Conservation (phyloP, 1,140 invertebrate species). For the Zaprionus capensis region DNA sequence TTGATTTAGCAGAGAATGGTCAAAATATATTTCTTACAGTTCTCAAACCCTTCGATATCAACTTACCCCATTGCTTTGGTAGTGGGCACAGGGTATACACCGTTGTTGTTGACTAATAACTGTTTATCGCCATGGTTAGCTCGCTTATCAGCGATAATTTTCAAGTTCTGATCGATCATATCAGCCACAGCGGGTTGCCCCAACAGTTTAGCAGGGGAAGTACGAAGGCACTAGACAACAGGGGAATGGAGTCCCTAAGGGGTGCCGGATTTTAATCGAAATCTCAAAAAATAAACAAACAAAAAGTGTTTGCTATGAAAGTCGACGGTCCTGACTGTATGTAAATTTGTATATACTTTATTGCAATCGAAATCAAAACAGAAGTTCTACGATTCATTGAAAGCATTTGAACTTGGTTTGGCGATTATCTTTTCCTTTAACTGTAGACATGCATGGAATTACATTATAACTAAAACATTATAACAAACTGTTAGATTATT, state of each 20-base stretch:
- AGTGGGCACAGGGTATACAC: not conserved
- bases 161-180: slow-evolving; percentile 5
- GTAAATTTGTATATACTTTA: too few species aligned
- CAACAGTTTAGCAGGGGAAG: not conserved
- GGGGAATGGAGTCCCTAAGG: too few species aligned
- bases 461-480: not conserved
- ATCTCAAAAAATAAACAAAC: too few species aligned
- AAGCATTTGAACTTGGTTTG: too few species aligned
- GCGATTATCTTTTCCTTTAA: too few species aligned
- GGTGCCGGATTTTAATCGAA: too few species aligned
- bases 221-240: not conserved
- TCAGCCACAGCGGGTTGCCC: not conserved
- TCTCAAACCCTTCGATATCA: not conserved
- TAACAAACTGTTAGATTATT: not conserved
- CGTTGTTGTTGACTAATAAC: not conserved
- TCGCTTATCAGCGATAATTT: not conserved
- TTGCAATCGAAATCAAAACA: too few species aligned
- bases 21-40: not conserved
- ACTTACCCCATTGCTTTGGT: not conserved
- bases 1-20: not conserved
- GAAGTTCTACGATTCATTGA: too few species aligned
- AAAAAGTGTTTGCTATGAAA: too few species aligned
- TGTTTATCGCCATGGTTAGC: slow-evolving; percentile 3
- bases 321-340: too few species aligned
- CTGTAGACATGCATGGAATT: too few species aligned